Evolutionary conservation across 1,140 invertebrate genomes (phyloP).

Genomic region (Diabrotica virgifera): DNA sequence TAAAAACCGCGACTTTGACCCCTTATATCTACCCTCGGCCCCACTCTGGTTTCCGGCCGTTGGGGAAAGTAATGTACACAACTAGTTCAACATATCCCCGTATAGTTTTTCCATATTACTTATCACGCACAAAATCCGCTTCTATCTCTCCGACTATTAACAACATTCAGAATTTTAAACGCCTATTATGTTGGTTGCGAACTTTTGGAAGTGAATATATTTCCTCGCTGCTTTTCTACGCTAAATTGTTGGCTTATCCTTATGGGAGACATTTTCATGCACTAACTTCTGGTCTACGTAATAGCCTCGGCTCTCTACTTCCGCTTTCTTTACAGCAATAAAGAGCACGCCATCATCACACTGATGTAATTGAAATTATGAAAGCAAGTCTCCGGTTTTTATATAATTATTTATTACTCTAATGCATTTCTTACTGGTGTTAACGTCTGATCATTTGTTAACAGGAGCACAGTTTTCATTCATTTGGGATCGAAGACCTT

Average conservation of each 20-base stretch:
- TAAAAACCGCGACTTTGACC: too few species aligned
- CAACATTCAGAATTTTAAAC: neutral
- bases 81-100: too few species aligned
- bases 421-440: neutral
- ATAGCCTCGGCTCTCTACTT: conserved; percentile 9
- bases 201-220: neutral
- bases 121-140: too few species aligned
- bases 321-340: conserved; percentile 8
- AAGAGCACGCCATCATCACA: conserved; percentile 6
- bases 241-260: conserved; percentile 15
- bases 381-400: neutral
- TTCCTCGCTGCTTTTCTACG: conserved; percentile 5
- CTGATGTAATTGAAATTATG: conserved; percentile 1
- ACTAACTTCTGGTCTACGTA: conserved; percentile 15
- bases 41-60: too few species aligned
- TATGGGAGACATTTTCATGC: conserved; percentile 14
- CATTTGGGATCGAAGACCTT: too few species aligned
- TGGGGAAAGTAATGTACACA: too few species aligned
- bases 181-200: neutral
- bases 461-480: too few species aligned
- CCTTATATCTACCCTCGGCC: too few species aligned
- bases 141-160: too few species aligned
- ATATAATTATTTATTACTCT: neutral
- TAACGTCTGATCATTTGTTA: too few species aligned
- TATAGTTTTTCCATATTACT: too few species aligned